Evolutionary conservation across 1,140 invertebrate genomes (phyloP), one percentile per base, ranked within the genome.

Genomic region (Ruditapes philippinarum): DNA sequence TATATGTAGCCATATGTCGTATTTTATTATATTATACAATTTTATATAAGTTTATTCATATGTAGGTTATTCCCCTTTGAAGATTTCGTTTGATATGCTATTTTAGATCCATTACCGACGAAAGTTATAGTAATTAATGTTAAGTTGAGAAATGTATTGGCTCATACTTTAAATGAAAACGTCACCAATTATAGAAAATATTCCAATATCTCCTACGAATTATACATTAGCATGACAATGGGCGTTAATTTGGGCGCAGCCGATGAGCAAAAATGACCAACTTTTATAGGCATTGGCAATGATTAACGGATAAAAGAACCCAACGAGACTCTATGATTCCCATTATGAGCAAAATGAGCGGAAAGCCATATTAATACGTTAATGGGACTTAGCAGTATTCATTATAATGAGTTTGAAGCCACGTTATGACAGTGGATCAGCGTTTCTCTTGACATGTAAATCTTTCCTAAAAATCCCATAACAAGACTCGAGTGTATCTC

Each of bases 301-400:
- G 38, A 70, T 70, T 70, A 70, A 70, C 65, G 65, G 65, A 70
- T 70, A 70, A 70, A 70, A 28, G 65, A 70, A 70, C 65, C 65
- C 65, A 70, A 70, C 65, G 65, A 70, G 33, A 0, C 38, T 70
- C 33, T 70, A 70, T 70, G 65, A 70, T 36, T 70, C 33, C 65
- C 38, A 70, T 70, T 70, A 70, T 70, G 33, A 70, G 36, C n/a
- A 65, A 82, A 82, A 82, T 82, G 80, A 45, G 60, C 31, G 36
- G 49, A 81, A 81, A 81, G 54, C 54, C 79, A 28, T 81, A 81
- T 81, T 65, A 81, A 81, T 81, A 57, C 33, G 33, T 62, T 65
- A 81, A 81, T 81, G 31, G 79, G 45, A 33, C 74, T 78, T 78
- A 57, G 22, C 0, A 25, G 36, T 49, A 28, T 54, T 78, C 49